Base-by-base conservation (phyloP, 2,113 vertebrate species). In the Poeciliopsis retropinna region DNA sequence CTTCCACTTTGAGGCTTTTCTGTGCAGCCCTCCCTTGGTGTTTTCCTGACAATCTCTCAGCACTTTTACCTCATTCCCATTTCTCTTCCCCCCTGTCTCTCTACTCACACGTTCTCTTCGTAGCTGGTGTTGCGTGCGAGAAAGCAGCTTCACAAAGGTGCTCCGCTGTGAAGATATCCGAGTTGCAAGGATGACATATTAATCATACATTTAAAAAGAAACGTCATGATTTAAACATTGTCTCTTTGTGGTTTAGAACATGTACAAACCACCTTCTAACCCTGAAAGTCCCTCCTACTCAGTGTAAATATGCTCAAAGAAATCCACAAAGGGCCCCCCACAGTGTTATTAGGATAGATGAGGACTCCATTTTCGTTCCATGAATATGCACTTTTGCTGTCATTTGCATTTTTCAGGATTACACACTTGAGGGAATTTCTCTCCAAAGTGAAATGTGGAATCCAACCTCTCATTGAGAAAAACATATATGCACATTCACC, bases 401-500 rank as follows among this genome's bases (percentile, higher is more conserved):
- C 76, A 88, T 92, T 92, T 91, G 72, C 85, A 89, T 88, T 86
- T 57, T 87, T 65, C 72, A 78, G 78, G 75, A 85, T 85, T 27
- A 67, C 44, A 67, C 10, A 44, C 88, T 79, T 70, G 39, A 67
- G 88, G 84, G 89, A 84, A 84, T 87, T 76, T 76, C 67, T 66
- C 70, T 78, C 71, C 67, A 64, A 76, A 79, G 76, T 69, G 30
- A 64, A 83, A 82, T 72, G 68, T 68, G 34, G 60, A 70, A 79
- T 88, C 72, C 70, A 75, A 75, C 67, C 80, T 84, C 76, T 87
- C 69, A 84, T 87, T 90, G 92, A 82, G 62, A 70, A 68, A 70
- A 54, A 85, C 70, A 78, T 74, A 64, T 60, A 69, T 60, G 29
- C 61, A 60, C 63, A 14, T 70, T 31, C 39, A 67, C 37, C 1